phyloP scores from a whole-genome alignment of 1,140 invertebrate genomes.

The Oryzaephilus surinamensis region DNA sequence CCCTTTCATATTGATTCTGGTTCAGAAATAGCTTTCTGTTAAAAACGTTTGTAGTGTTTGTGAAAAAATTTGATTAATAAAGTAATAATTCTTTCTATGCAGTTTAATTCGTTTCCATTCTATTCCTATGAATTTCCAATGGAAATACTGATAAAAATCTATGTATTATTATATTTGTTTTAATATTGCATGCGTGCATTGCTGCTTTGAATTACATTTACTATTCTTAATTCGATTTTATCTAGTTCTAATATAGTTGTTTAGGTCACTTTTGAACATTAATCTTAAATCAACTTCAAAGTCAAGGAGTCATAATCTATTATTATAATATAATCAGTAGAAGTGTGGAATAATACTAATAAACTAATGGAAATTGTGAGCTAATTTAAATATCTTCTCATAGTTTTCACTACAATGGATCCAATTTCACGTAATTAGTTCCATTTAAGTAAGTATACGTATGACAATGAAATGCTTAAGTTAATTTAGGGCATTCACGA shows the following conservation, averaged over 20 bases:
- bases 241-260: background rate
- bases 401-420: no score
- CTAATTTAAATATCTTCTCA: no score
- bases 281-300: slow-evolving; percentile 1
- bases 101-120: background rate
- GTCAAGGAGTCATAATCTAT: no score
- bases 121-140: background rate
- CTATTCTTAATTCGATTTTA: background rate
- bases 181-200: background rate
- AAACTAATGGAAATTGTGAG: no score
- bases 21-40: slow-evolving; percentile 1
- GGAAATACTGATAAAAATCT: background rate
- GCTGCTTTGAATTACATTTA: background rate
- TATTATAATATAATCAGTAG: no score
- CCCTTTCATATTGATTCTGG: background rate
- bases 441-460: no score
- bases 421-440: no score
- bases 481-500: no score
- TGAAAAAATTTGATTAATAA: slow-evolving; percentile 1
- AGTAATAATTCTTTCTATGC: no score
- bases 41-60: background rate
- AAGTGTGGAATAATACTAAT: no score
- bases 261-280: slow-evolving; percentile 1
- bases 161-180: background rate
- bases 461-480: no score